Base-by-base conservation (phyloP, 2,888 invertebrate genomes). In the Anoplius nigerrimus region DNA sequence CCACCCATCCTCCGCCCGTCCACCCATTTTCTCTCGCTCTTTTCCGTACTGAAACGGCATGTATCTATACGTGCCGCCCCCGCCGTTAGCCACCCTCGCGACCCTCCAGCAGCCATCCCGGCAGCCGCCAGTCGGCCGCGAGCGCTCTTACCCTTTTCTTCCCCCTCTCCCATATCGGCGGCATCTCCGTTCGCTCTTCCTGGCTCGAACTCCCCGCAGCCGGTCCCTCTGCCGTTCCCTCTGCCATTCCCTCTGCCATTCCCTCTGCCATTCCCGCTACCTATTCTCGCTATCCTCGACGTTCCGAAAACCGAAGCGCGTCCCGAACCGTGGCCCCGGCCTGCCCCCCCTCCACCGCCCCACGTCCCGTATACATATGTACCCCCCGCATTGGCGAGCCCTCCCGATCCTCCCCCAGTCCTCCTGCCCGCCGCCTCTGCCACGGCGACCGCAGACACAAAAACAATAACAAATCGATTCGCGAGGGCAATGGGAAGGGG, bases 401-500 rank as follows among this genome's bases (percentile, higher is more conserved):
- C 66, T 24, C 65, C 69, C 56, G 62, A 69, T 57, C 69, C 64
- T 62, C 69, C 69, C 67, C 66, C 72, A 64, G 71, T 58, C 71
- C 34, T 34, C 34, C 34, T 69, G 70, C 82, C 75, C 76, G 74
- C 70, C 66, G 71, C 78, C 66, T 70, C 78, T 79, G 82, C 82
- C 81, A 82, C 82, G 80, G 78, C 82, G 82, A 87, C 87, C 87
- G 86, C 87, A 87, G 87, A 87, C 86, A 87, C 87, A 87, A 87
- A 87, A 87, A 87, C 87, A 87, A 87, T 87, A 87, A 87, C 87
- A 87, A 87, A 87, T 87, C 87, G 87, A 87, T 87, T 86, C 84
- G 84, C 81, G 81, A 81, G 83, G 82, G 82, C 75, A 82, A 79
- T 72, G 82, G 83, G 80, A 84, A 81, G 85, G 86, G 84, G 84